Evolutionary conservation across 2,888 invertebrate genomes (phyloP).

Genomic region (Colletes collaris): DNA sequence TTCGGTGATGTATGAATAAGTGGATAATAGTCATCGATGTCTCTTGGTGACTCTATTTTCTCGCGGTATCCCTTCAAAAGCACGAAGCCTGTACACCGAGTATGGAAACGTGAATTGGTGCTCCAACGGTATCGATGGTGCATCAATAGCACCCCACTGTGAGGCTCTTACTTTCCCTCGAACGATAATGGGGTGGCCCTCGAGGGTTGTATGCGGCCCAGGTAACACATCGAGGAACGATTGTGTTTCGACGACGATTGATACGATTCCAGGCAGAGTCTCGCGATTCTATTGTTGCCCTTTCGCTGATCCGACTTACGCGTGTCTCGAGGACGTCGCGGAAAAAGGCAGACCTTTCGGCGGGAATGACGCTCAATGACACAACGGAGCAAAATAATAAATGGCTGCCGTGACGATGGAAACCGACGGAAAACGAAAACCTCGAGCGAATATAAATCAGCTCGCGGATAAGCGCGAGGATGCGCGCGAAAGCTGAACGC

Average conservation of each 20-base stretch:
- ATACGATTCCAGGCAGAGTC: conserved; percentile 72
- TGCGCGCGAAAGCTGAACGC: conserved; percentile 5
- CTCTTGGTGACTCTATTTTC: conserved; percentile 40
- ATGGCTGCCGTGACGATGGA: conserved; percentile 34
- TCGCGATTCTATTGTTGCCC: conserved; percentile 63
- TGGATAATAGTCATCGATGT: conserved; percentile 49
- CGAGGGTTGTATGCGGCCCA: conserved; percentile 52
- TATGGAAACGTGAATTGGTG: conserved; percentile 44
- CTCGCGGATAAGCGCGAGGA: conserved; percentile 13
- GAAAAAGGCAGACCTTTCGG: conserved; percentile 51
- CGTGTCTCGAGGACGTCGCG: conserved; percentile 41
- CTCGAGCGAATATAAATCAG: conserved; percentile 53
- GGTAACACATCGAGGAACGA: conserved; percentile 74
- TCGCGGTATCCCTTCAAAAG: conserved; percentile 50
- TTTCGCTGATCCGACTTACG: conserved; percentile 46
- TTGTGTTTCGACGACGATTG: conserved; percentile 79
- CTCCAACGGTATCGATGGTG: conserved; percentile 66
- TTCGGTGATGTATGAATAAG: conserved; percentile 20
- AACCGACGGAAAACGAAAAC: conserved; percentile 48
- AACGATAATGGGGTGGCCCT: conserved; percentile 46
- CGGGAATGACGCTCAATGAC: conserved; percentile 49
- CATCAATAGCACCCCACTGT: conserved; percentile 67
- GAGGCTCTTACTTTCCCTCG: conserved; percentile 23
- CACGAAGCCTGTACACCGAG: conserved; percentile 13
- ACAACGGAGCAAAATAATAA: conserved; percentile 49